phyloP scores from a whole-genome alignment of 2,797 vertebrate genomes.

The Selene dorsalis region DNA sequence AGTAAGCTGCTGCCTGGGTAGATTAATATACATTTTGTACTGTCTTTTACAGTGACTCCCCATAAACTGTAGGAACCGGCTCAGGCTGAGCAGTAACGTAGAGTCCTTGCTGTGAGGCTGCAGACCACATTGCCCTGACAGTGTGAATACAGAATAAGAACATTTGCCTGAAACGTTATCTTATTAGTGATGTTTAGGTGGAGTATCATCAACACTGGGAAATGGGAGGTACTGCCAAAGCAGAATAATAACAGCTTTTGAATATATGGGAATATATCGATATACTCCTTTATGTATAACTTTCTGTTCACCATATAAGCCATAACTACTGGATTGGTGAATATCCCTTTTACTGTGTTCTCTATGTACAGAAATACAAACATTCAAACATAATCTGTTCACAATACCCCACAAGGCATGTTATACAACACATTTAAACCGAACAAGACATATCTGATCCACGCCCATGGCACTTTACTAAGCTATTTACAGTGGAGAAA shows the following conservation, averaged over 20 bases:
- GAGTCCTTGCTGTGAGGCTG: constrained; percentile 12
- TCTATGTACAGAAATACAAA: constrained; percentile 9
- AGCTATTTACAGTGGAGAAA: neutral
- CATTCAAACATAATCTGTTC: constrained; percentile 27
- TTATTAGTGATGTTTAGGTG: neutral
- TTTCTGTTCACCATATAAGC: neutral
- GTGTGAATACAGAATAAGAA: neutral
- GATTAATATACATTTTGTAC: constrained; percentile 5
- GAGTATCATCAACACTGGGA: neutral
- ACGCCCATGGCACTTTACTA: constrained; percentile 10
- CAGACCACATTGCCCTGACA: neutral
- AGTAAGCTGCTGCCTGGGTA: neutral
- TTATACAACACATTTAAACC: constrained; percentile 38
- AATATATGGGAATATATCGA: neutral
- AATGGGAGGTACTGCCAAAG: neutral
- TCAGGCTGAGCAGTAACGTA: neutral
- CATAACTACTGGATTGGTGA: constrained; percentile 2
- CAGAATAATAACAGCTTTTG: neutral
- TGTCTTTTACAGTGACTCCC: neutral
- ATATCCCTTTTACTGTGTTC: neutral
- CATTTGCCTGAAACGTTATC: neutral
- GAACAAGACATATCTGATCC: constrained; percentile 18
- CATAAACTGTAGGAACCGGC: neutral
- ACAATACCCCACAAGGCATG: constrained; percentile 15
- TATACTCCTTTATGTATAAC: neutral